These are phyloP conservation scores for Dascyllus trimaculatus DNA, from an alignment of 2,113 vertebrate species.

Conservation along the genomic window DNA sequence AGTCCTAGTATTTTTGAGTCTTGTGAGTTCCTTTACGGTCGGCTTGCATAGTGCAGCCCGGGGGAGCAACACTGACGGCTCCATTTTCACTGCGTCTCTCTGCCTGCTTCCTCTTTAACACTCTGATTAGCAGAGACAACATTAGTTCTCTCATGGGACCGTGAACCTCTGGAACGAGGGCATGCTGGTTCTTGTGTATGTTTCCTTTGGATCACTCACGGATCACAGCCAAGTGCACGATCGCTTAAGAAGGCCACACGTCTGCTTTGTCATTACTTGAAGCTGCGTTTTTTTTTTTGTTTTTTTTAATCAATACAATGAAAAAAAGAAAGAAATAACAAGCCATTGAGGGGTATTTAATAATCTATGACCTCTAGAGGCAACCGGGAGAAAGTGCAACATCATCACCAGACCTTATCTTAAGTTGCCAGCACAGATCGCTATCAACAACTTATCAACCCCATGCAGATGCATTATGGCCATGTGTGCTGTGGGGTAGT, in stretches of 20 bases:
- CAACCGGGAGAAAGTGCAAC: constrained; percentile 23
- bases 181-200: constrained; percentile 40
- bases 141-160: constrained; percentile 56
- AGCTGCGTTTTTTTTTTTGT: not conserved
- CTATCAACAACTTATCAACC: constrained; percentile 67
- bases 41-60: constrained; percentile 50
- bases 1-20: not conserved
- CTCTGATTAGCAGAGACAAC: constrained; percentile 73
- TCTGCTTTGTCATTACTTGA: not conserved
- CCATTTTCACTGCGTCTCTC: constrained; percentile 54
- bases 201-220: constrained; percentile 30
- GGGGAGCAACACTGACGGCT: constrained; percentile 60
- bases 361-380: constrained; percentile 26
- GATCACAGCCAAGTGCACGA: constrained; percentile 31
- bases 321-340: not conserved
- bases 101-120: constrained; percentile 45
- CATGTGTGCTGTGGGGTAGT: constrained; percentile 37
- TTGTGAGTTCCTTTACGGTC: constrained; percentile 53
- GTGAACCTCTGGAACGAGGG: constrained; percentile 45
- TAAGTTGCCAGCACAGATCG: constrained; percentile 56
- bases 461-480: constrained; percentile 51
- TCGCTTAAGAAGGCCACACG: constrained; percentile 1
- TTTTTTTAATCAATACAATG: not conserved
- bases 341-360: not conserved
- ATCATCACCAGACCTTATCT: constrained; percentile 56